Base-by-base conservation (phyloP, 2,888 invertebrate species). In the Aphrophora alni region DNA sequence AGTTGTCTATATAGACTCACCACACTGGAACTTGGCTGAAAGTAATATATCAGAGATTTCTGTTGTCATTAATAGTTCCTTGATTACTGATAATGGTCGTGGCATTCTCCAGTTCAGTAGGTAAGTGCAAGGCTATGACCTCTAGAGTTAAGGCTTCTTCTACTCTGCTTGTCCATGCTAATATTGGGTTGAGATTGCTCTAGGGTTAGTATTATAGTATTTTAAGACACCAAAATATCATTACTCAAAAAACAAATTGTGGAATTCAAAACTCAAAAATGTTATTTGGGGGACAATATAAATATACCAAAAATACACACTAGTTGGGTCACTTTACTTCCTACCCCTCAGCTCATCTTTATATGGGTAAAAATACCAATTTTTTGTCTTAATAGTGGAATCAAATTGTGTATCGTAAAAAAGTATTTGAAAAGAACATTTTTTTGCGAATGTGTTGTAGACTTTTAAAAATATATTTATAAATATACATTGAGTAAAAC, bases 1-100 rank as follows among this genome's bases (percentile, higher is more conserved):
- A 89, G 97, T 97, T 0, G 90, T 97, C 73, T 93, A 94, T 84
- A 90, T 96, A 0, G 93, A 95, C 86, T 94, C 97, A 0, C 97
- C 97, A 0, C 93, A 93, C 87, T 95, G 96, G 94, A 96, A 97
- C 87, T 92, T 95, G 70, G 94, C 94, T 82, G 92, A 92, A 3
- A 95, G 97, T 82, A 97, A 97, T 86, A 91, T 98, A 76, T 96
- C 97, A 0, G 97, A 97, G 90, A 94, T 98, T 74, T 94, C 95
- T 0, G 93, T 98, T 83, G 95, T 95, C 89, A 91, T 99, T 1
- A 97, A 98, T 85, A 93, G 93, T 84, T 95, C 95, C 76, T 89
- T 94, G 81, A 95, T 99, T 59, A 93, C 93, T 0, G 95, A 96
- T 86, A 99, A 99, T 87, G 95, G 95, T 0, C 92, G 92, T 87